Evolutionary conservation across 1,140 invertebrate genomes (phyloP).

Genomic region (Trissolcus basalis): DNA sequence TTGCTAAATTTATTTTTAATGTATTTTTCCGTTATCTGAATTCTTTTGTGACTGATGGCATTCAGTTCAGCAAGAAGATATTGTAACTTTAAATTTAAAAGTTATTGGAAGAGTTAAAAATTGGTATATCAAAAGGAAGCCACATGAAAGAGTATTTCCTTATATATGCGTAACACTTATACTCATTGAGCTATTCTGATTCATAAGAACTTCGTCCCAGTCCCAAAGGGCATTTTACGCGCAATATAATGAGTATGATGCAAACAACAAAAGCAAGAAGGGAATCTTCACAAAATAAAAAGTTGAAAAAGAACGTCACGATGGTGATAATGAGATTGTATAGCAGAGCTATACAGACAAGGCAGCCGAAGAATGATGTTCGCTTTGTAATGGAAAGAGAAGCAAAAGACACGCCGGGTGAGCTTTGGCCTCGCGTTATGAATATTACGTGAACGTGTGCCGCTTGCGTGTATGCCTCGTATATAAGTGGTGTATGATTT

Average conservation of each 20-base stretch:
- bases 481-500: conserved; percentile 75
- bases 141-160: no score
- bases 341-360: conserved; percentile 20
- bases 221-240: conserved; percentile 45
- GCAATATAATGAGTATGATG: background rate
- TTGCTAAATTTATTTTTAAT: no score
- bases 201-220: conserved; percentile 19
- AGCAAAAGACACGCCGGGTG: conserved; percentile 4
- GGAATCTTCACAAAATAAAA: conserved; percentile 10
- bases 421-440: conserved; percentile 54
- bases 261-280: no score
- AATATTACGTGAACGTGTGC: conserved; percentile 68
- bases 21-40: no score
- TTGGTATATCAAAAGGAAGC: no score
- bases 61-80: no score
- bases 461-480: conserved; percentile 65
- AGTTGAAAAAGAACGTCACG: conserved; percentile 22
- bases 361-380: conserved; percentile 14
- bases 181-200: background rate
- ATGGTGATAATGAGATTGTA: conserved; percentile 35
- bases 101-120: no score
- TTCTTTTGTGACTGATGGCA: no score
- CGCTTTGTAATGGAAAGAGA: conserved; percentile 24
- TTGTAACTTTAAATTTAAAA: no score
- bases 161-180: no score